Conservation (phyloP, 2,113 vertebrate genomes). For the Cebus imitator region DNA sequence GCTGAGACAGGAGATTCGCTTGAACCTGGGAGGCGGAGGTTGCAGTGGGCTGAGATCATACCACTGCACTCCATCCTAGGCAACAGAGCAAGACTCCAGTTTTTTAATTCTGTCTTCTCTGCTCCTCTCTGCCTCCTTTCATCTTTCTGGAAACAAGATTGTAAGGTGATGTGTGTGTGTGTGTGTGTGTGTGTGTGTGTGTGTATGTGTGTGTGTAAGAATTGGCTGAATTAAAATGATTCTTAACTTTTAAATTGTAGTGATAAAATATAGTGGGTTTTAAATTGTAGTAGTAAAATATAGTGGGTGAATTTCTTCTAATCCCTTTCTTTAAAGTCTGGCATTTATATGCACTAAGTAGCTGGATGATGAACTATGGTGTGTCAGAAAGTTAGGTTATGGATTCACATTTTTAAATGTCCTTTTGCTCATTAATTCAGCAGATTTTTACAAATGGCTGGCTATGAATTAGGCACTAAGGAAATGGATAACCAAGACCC, state of each 20-base stretch:
- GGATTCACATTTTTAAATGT: conserved; percentile 7
- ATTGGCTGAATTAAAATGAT: conserved; percentile 48
- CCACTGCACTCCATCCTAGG: too few species aligned
- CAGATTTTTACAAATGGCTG: neutral
- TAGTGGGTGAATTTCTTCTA: conserved; percentile 34
- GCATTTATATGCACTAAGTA: neutral
- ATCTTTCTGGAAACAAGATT: conserved; percentile 46
- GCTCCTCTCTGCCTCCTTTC: neutral
- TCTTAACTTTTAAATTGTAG: conserved; percentile 40
- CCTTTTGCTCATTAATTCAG: neutral
- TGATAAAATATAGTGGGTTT: conserved; percentile 6
- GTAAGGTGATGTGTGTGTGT: neutral
- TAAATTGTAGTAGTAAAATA: neutral
- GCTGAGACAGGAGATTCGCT: too few species aligned
- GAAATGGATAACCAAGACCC: neutral
- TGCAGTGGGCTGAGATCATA: too few species aligned
- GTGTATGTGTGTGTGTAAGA: neutral
- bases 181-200: too few species aligned
- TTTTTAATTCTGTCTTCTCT: neutral
- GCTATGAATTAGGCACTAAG: neutral
- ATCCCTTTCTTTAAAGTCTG: conserved; percentile 29
- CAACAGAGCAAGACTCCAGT: neutral
- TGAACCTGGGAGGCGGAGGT: too few species aligned
- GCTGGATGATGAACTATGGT: neutral
- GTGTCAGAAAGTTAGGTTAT: conserved; percentile 20